Conservation (phyloP, 2,888 invertebrate genomes). For the Diarsia dahlii region DNA sequence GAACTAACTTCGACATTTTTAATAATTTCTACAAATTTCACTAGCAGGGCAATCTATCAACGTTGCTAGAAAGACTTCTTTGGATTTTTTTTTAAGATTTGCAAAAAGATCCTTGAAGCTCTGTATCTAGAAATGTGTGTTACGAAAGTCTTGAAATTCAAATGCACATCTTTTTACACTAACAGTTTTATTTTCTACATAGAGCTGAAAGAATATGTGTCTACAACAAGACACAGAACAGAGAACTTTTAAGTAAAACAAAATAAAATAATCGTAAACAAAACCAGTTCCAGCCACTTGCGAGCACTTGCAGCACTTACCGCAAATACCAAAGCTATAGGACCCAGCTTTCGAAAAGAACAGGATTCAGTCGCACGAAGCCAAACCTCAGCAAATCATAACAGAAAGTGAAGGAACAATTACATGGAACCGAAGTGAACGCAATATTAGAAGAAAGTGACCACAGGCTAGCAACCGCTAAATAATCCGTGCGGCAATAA, state of each 20-base stretch:
- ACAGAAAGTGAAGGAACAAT: constrained; percentile 42
- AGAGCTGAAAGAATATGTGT: background rate
- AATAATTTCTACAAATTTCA: background rate
- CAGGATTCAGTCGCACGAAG: background rate
- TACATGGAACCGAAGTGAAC: constrained; percentile 34
- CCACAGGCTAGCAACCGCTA: constrained; percentile 24
- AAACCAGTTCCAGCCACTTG: constrained; percentile 6
- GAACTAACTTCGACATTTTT: background rate
- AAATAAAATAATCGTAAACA: background rate
- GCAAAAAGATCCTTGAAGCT: background rate
- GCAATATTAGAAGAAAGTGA: constrained; percentile 57
- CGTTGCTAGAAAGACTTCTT: no score
- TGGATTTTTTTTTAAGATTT: no score
- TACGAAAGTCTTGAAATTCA: background rate
- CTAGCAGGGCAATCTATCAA: background rate
- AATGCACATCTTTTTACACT: background rate
- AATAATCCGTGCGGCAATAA: constrained; percentile 33
- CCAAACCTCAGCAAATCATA: constrained; percentile 2
- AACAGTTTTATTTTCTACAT: background rate
- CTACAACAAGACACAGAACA: background rate
- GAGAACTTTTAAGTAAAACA: background rate
- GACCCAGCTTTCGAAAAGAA: constrained; percentile 1
- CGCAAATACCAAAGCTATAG: background rate
- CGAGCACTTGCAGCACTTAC: background rate
- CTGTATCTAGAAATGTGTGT: background rate